Conservation (phyloP, 2,888 invertebrate genomes). For the Lepidochitona cinerea region DNA sequence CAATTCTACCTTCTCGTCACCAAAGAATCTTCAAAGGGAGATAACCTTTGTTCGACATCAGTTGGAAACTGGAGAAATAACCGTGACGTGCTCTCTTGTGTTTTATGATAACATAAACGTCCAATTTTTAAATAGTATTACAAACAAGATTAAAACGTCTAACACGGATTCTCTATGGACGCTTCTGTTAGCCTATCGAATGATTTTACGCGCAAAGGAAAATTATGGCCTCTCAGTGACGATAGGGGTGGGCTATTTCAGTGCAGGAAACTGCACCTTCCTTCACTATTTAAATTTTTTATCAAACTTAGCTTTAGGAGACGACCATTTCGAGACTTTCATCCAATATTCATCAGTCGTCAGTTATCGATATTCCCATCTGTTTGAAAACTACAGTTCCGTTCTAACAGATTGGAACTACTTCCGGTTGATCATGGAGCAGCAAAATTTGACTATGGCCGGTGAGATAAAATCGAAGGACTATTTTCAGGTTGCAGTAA, state of each 20-base stretch:
- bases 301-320: conserved; percentile 10
- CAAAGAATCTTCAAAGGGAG: background rate
- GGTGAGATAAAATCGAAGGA: conserved; percentile 6
- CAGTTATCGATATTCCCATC: background rate
- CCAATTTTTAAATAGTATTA: conserved; percentile 6
- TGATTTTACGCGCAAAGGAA: conserved; percentile 19
- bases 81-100: background rate
- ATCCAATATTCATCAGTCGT: conserved; percentile 7
- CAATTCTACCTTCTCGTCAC: background rate
- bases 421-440: background rate
- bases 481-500: conserved; percentile 20
- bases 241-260: conserved; percentile 16
- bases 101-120: conserved; percentile 15
- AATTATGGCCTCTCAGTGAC: conserved; percentile 16
- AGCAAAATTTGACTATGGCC: background rate
- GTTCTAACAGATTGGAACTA: background rate
- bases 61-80: background rate
- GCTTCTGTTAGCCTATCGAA: conserved; percentile 21
- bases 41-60: background rate
- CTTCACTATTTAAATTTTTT: conserved; percentile 1
- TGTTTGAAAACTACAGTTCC: background rate
- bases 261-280: background rate
- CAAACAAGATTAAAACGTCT: conserved; percentile 1
- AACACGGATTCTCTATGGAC: conserved; percentile 15
- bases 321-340: conserved; percentile 15